Percentiles rank a stretch among this genome's conserved stretches.
These are phyloP conservation scores for Caranx melampygus DNA, from an alignment of 2,113 vertebrate genomes.

Conservation along the genomic window DNA sequence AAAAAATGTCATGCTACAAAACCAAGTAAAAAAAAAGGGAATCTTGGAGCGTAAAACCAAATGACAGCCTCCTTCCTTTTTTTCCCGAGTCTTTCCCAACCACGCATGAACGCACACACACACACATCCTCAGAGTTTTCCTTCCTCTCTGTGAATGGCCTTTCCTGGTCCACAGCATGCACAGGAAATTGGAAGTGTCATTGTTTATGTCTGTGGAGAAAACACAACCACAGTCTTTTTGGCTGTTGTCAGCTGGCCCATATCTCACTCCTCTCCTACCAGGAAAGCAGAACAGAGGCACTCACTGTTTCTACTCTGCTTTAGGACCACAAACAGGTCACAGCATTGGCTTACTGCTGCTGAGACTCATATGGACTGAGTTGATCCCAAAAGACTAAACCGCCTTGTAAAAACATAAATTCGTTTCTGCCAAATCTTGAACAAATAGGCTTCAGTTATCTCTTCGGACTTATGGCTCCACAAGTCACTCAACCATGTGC, in stretches of 20 bases:
- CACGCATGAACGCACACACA: slow-evolving; percentile 27
- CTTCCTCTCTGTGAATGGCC: slow-evolving; percentile 64
- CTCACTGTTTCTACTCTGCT: slow-evolving; percentile 64
- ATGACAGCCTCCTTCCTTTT: slow-evolving; percentile 21
- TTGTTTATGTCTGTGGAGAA: slow-evolving; percentile 79
- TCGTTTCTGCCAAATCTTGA: slow-evolving; percentile 52
- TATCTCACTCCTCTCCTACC: slow-evolving; percentile 68
- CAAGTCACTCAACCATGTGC: slow-evolving; percentile 25
- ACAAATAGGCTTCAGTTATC: slow-evolving; percentile 61
- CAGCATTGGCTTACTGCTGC: slow-evolving; percentile 34
- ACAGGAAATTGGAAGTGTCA: slow-evolving; percentile 82
- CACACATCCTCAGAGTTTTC: slow-evolving; percentile 32
- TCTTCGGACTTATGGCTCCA: slow-evolving; percentile 29
- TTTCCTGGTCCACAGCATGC: slow-evolving; percentile 57
- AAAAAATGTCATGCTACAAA: not conserved
- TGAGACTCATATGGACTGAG: slow-evolving; percentile 46
- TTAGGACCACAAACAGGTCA: slow-evolving; percentile 56
- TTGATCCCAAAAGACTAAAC: slow-evolving; percentile 45
- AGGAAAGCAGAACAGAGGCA: slow-evolving; percentile 66
- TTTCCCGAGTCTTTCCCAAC: slow-evolving; percentile 26
- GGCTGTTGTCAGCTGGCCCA: slow-evolving; percentile 67
- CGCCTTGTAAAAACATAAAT: slow-evolving; percentile 49
- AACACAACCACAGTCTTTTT: slow-evolving; percentile 66
- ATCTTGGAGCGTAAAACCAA: slow-evolving; percentile 28
- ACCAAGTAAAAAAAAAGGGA: not conserved